Evolutionary conservation across 2,888 invertebrate species (phyloP), one percentile per base, ranked within the genome.

Genomic region (Conistra vaccinii): DNA sequence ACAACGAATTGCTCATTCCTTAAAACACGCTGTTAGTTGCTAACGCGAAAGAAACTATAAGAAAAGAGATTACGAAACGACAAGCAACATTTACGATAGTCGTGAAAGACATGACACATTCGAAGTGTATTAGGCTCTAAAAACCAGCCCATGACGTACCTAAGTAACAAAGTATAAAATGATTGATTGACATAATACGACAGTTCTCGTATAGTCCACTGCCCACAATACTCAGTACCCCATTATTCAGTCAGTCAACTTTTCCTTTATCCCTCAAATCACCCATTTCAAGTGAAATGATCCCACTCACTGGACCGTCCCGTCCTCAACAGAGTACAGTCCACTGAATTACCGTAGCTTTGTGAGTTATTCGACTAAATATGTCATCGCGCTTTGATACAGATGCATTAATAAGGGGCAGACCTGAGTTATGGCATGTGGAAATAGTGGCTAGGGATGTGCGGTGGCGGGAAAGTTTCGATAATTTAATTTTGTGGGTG

Each of bases 351-450:
- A 83, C 73, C 61, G 48, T 83, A 73, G 82, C 83, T 81, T 81
- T 83, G 88, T 91, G 92, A 93, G 89, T 92, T 91, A 93, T 92
- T 89, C 89, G 89, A 87, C 90, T 94, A 92, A 93, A 94, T 93
- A 91, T 92, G 93, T 94, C 93, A 91, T 93, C 94, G 91, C 88
- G 81, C 93, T 93, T 94, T 93, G 93, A 94, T 93, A 92, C 90
- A 79, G 88, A 87, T 87, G 89, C 91, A 91, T 92, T 93, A 93
- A 92, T 93, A 91, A 92, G 90, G 88, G 86, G 83, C 78, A 65
- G 86, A 65, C 84, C 87, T 92, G 92, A 93, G 87, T 92, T 93
- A 93, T 78, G 62, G 77, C 74, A 74, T 76, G 85, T 91, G 88
- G 86, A 91, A 91, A 92, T 91, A 91, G 89, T 71, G 61, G 26